Percentiles rank a stretch among this genome's conserved stretches.
Evolutionary conservation across 2,113 vertebrate genomes (phyloP).

Genomic region (Erpornis zantholeuca): DNA sequence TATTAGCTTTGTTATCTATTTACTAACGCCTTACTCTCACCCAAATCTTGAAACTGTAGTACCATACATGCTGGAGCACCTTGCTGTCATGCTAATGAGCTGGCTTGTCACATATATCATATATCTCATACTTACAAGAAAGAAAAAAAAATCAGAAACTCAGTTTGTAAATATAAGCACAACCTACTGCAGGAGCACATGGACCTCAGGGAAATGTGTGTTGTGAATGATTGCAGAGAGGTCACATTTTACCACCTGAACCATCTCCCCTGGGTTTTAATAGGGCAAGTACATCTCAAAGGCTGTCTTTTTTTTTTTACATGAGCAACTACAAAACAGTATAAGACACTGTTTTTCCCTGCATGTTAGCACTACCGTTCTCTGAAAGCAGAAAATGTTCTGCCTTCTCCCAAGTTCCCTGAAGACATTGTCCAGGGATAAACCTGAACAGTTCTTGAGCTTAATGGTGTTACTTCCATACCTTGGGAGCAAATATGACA

Average conservation of each 20-base stretch:
- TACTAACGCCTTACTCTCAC: not conserved
- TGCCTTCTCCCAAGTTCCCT: not conserved
- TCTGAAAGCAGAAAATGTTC: not conserved
- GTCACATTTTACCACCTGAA: not conserved
- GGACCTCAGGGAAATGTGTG: not conserved
- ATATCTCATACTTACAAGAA: not conserved
- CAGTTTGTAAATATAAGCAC: not conserved
- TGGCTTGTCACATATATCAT: not conserved
- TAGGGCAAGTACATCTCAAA: not conserved
- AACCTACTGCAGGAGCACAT: not conserved
- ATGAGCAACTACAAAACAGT: not conserved
- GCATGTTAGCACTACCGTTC: not conserved
- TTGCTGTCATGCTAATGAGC: not conserved
- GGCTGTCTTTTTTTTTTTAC: not conserved
- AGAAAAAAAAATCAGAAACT: not conserved
- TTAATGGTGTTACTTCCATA: not conserved
- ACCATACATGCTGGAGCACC: not conserved
- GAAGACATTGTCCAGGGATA: not conserved
- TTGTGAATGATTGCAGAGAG: not conserved
- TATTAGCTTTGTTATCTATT: not conserved
- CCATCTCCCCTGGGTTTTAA: not conserved
- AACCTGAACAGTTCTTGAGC: not conserved
- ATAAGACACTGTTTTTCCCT: not conserved
- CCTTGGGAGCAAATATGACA: not conserved
- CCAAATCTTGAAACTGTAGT: not conserved